Evolutionary conservation across 1,140 invertebrate species (phyloP).

Genomic region (Hyles vespertilio): DNA sequence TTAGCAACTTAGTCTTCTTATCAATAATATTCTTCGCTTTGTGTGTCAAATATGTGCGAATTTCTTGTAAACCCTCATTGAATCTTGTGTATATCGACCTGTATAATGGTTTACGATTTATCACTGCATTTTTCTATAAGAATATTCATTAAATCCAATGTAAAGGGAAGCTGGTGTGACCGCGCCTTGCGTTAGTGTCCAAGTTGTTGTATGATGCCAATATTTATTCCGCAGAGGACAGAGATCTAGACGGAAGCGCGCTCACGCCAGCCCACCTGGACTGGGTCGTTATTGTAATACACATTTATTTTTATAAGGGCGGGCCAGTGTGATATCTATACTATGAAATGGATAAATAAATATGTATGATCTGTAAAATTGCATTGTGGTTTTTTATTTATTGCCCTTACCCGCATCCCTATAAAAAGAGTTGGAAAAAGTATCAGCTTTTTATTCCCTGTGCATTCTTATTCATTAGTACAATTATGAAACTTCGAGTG

Average conservation of each 20-base stretch:
- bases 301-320: conserved; percentile 75
- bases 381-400: conserved; percentile 62
- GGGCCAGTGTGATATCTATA: conserved; percentile 76
- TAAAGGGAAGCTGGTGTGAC: conserved; percentile 48
- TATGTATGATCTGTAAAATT: conserved; percentile 75
- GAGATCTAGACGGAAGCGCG: conserved; percentile 24
- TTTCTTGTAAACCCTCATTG: conserved; percentile 60
- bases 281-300: conserved; percentile 70
- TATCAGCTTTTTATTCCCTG: background rate
- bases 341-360: conserved; percentile 74
- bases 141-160: conserved; percentile 55
- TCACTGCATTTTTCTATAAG: conserved; percentile 62
- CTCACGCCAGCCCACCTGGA: conserved; percentile 44
- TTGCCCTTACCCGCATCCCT: background rate
- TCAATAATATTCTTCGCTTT: conserved; percentile 69
- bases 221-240: conserved; percentile 41
- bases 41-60: conserved; percentile 75
- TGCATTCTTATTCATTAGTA: no score
- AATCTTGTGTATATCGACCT: conserved; percentile 70
- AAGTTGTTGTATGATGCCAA: conserved; percentile 67
- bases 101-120: conserved; percentile 74
- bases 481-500: no score
- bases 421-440: background rate
- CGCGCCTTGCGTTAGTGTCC: conserved; percentile 57
- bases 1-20: conserved; percentile 64